Percentiles rank a stretch among this genome's conserved stretches.
These are phyloP conservation scores for Drosophila parvula DNA, from an alignment of 1,140 invertebrate genomes.

Conservation along the genomic window DNA sequence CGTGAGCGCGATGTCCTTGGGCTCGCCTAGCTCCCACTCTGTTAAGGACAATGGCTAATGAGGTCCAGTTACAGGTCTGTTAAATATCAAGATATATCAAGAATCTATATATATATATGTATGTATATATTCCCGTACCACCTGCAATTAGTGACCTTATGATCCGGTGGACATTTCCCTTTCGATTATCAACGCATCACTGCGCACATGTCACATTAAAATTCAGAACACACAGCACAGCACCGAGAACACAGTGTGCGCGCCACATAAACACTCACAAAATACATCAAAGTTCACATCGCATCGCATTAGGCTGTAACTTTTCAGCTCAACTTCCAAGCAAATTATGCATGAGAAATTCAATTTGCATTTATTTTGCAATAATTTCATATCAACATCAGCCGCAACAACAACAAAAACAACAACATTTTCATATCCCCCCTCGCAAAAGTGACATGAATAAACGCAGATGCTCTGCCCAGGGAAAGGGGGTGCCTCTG, in stretches of 20 bases:
- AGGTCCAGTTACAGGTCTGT: conserved; percentile 2
- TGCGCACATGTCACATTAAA: conserved; percentile 52
- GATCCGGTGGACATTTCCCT: conserved; percentile 1
- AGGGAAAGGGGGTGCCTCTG: background rate
- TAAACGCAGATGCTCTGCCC: conserved; percentile 49
- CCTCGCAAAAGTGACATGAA: conserved; percentile 41
- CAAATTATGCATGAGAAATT: conserved; percentile 83
- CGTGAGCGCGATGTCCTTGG: conserved; percentile 22
- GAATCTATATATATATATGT: too few species aligned
- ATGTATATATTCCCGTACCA: background rate
- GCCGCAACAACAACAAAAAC: conserved; percentile 33
- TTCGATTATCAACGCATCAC: conserved; percentile 25
- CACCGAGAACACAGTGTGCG: background rate
- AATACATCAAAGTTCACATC: conserved; percentile 71
- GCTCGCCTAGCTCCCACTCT: too few species aligned
- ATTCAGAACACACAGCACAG: conserved; percentile 65
- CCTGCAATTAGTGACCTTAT: conserved; percentile 28
- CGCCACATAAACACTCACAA: conserved; percentile 28
- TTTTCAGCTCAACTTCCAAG: conserved; percentile 68
- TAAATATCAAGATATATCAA: conserved; percentile 7
- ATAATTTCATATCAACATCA: conserved; percentile 78
- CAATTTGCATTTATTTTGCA: conserved; percentile 83
- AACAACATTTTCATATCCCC: conserved; percentile 32
- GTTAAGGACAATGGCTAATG: conserved; percentile 11
- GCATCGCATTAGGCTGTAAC: conserved; percentile 25